phyloP scores from a whole-genome alignment of 2,797 vertebrate genomes.

The Acridotheres tristis region DNA sequence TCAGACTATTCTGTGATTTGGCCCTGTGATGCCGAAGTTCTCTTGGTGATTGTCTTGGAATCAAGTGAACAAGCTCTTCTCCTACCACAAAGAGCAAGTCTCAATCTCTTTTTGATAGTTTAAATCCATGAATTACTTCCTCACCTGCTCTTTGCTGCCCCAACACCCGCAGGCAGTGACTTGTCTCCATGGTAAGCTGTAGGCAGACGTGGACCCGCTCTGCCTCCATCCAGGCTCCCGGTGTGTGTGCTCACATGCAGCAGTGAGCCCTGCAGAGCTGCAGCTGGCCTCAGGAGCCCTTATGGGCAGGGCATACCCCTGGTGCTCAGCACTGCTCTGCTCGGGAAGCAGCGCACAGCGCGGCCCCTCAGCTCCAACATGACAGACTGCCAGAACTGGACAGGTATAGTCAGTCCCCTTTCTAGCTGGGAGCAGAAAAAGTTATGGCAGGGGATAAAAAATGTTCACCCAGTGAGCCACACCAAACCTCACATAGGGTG shows the following conservation, averaged over 20 bases:
- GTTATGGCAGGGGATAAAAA: background rate
- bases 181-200: background rate
- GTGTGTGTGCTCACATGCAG: rapidly evolving
- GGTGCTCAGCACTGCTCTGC: rapidly evolving
- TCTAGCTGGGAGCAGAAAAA: background rate
- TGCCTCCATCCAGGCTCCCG: rapidly evolving
- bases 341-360: rapidly evolving
- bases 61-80: background rate
- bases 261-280: background rate
- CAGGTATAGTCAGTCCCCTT: background rate
- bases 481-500: rapidly evolving
- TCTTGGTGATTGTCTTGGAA: background rate
- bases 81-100: background rate
- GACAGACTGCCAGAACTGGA: background rate
- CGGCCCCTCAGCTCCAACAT: rapidly evolving
- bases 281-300: background rate
- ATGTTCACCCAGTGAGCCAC: background rate
- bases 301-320: rapidly evolving
- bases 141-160: rapidly evolving
- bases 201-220: background rate
- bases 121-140: background rate
- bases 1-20: background rate
- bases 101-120: background rate
- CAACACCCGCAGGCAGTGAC: background rate
- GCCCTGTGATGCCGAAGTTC: background rate